Conservation (phyloP, 2,888 invertebrate genomes). For the Artemia sinica region DNA sequence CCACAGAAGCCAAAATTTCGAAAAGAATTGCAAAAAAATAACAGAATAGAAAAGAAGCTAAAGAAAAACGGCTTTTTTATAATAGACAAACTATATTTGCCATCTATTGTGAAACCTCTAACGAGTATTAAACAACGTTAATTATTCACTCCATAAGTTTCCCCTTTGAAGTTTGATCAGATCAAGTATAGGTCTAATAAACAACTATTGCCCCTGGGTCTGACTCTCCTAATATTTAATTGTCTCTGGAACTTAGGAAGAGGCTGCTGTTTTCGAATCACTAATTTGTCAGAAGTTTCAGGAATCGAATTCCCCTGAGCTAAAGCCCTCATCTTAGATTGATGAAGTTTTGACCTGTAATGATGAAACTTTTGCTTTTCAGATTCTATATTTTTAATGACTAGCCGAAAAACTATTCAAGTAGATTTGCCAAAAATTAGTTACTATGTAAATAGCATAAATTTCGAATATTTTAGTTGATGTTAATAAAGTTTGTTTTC, state of each 20-base stretch:
- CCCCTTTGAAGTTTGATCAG: constrained; percentile 9
- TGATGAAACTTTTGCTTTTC: background rate
- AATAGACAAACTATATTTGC: too few species aligned
- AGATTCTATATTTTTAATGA: too few species aligned
- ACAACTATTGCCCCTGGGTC: constrained; percentile 5
- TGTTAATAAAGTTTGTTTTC: too few species aligned
- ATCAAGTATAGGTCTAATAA: constrained; percentile 13
- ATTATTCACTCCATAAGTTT: constrained; percentile 5
- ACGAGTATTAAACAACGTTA: background rate
- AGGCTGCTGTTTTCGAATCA: background rate
- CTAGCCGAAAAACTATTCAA: too few species aligned
- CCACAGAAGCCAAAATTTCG: too few species aligned
- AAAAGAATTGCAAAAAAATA: too few species aligned
- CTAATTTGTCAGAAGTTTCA: constrained; percentile 1
- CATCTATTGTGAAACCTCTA: too few species aligned
- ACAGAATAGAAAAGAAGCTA: too few species aligned
- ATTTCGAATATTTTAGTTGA: too few species aligned
- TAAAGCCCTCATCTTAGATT: background rate
- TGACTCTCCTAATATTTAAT: constrained; percentile 13
- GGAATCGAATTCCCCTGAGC: background rate
- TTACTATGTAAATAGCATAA: too few species aligned
- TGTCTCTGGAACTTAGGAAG: constrained; percentile 1
- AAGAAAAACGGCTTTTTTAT: too few species aligned
- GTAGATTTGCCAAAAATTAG: too few species aligned
- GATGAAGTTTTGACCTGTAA: background rate